phyloP scores from a whole-genome alignment of 1,140 invertebrate species.

The Thereuonema tuberculata region DNA sequence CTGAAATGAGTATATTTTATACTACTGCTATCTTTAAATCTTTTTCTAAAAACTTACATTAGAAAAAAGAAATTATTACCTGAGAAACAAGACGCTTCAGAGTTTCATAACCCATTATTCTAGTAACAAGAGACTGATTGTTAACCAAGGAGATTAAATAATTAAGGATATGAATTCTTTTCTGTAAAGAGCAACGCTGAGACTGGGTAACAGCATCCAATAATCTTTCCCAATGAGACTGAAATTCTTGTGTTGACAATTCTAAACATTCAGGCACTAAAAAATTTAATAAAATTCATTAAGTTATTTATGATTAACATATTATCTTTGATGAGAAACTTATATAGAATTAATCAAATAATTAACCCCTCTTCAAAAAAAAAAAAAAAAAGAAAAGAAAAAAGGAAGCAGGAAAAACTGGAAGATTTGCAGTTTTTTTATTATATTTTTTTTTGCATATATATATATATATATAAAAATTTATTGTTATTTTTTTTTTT shows the following conservation, averaged over 20 bases:
- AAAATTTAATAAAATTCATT: neutral
- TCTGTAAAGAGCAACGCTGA: neutral
- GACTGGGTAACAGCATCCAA: neutral
- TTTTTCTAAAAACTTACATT: too few relatives aligned
- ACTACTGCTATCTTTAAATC: too few relatives aligned
- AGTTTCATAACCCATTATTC: neutral
- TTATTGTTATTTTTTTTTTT: too few relatives aligned
- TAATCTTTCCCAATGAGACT: neutral
- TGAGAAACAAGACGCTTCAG: neutral
- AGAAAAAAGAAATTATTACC: neutral
- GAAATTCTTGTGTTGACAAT: constrained; percentile 3
- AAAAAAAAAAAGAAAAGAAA: too few relatives aligned
- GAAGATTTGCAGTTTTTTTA: too few relatives aligned
- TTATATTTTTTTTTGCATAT: too few relatives aligned
- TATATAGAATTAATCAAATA: neutral
- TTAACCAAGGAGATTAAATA: neutral
- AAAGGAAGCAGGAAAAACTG: too few relatives aligned
- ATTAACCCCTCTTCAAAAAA: too few relatives aligned
- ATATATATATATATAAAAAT: too few relatives aligned
- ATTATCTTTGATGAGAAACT: neutral
- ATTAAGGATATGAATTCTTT: constrained; percentile 1
- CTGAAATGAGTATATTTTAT: too few relatives aligned
- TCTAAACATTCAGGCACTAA: neutral
- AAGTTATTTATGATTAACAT: neutral
- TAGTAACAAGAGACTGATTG: neutral